Evolutionary conservation across 2,888 invertebrate species (phyloP), one percentile per base, ranked within the genome.

Genomic region (Eristalis arbustorum): DNA sequence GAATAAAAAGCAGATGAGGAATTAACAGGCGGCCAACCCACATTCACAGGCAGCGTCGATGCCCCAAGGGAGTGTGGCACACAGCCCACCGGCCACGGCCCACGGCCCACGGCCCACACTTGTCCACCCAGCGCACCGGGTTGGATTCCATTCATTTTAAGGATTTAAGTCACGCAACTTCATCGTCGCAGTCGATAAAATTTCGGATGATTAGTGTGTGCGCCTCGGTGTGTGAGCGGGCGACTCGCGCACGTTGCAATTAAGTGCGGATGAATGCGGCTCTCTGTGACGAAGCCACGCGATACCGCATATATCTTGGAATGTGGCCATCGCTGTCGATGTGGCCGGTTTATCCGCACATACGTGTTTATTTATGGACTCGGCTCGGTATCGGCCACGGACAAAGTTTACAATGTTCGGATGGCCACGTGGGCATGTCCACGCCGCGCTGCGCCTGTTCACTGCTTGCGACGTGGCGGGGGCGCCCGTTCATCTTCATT

Each of bases 91-190:
- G n/a, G n/a, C n/a, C n/a, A n/a, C n/a, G n/a, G n/a, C n/a, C n/a
- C n/a, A n/a, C n/a, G n/a, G n/a, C n/a, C n/a, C n/a, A n/a, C n/a
- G n/a, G n/a, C n/a, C n/a, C n/a, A n/a, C n/a, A n/a, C n/a, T n/a
- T n/a, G n/a, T n/a, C 37, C 37, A 37, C 37, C 37, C 40, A 31
- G 56, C 28, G 6, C 28, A 10, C 10, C 31, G 10, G 63, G n/a
- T 22, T 18, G 73, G n/a, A 56, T 64, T 13, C 22, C 40, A 66
- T 69, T 28, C 56, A n/a, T 74, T 80, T 80, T 80, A 59, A 37
- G 80, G 68, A 80, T 80, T 80, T 68, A 69, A 68, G 80, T 80
- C 80, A 80, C 80, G 80, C 68, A 80, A 72, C 78, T 68, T 69
- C 68, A 73, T 73, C 79, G 73, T 80, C 56, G 68, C 74, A 80